Conservation (phyloP, 1,140 invertebrate species). For the Neodiprion fabricii region DNA sequence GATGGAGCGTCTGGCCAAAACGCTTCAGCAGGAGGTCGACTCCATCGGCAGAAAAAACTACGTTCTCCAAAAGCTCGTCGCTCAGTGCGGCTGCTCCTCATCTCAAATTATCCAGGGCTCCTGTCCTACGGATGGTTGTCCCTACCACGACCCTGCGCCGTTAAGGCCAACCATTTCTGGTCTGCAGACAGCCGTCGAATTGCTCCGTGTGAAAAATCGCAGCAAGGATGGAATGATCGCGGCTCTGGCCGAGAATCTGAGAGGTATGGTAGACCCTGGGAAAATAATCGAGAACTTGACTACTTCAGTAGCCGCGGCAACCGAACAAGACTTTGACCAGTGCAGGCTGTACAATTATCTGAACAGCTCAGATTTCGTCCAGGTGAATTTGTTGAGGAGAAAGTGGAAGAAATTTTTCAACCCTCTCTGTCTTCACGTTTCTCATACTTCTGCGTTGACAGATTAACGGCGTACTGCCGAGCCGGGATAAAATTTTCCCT, state of each 20-base stretch:
- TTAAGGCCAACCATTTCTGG: slow-evolving; percentile 23
- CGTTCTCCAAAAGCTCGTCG: slow-evolving; percentile 16
- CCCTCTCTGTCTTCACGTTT: no score
- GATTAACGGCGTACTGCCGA: no score
- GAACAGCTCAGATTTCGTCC: not conserved
- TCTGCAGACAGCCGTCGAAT: slow-evolving; percentile 24
- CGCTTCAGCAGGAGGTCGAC: slow-evolving; percentile 24
- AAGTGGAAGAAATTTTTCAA: no score
- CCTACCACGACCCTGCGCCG: slow-evolving; percentile 8
- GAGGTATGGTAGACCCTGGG: slow-evolving; percentile 24
- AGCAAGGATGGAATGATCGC: slow-evolving; percentile 32
- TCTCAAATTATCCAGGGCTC: not conserved
- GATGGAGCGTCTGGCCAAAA: not conserved
- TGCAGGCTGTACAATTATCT: slow-evolving; percentile 26
- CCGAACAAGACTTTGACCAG: slow-evolving; percentile 25
- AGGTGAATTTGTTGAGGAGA: no score
- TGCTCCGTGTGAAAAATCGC: slow-evolving; percentile 30
- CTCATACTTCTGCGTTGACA: no score
- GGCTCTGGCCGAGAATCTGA: slow-evolving; percentile 25
- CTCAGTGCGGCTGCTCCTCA: slow-evolving; percentile 9
- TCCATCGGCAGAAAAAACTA: slow-evolving; percentile 25
- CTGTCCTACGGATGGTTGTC: not conserved
- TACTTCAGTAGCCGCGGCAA: slow-evolving; percentile 18
- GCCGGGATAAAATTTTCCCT: no score
- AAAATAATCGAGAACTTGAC: slow-evolving; percentile 26